phyloP scores from a whole-genome alignment of 2,797 vertebrate species.

The Kryptolebias ocellatus region DNA sequence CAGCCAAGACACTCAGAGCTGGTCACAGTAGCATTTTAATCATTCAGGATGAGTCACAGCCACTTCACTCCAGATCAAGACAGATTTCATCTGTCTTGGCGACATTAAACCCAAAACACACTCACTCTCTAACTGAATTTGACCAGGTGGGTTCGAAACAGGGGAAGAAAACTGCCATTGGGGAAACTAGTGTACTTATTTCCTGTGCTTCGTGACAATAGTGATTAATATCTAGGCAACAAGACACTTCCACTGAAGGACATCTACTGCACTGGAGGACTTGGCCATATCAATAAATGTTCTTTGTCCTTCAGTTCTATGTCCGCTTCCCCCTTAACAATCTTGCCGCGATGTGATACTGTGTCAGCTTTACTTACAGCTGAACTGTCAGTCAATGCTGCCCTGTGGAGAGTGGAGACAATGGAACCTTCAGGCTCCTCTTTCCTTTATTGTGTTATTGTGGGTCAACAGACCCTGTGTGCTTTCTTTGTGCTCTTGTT shows the following conservation, averaged over 20 bases:
- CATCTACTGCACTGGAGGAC: slow-evolving; percentile 73
- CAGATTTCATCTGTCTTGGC: slow-evolving; percentile 58
- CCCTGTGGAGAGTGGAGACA: slow-evolving; percentile 62
- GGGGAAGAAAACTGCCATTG: slow-evolving; percentile 52
- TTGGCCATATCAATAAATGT: slow-evolving; percentile 78
- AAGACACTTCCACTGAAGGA: slow-evolving; percentile 76
- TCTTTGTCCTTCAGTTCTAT: slow-evolving; percentile 65
- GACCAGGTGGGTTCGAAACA: slow-evolving; percentile 47
- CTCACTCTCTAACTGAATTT: slow-evolving; percentile 19
- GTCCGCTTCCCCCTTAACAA: slow-evolving; percentile 67
- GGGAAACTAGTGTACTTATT: slow-evolving; percentile 66
- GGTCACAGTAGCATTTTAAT: slow-evolving; percentile 73
- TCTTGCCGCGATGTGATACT: slow-evolving; percentile 57
- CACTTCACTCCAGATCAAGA: slow-evolving; percentile 68
- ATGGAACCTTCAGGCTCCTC: slow-evolving; percentile 62
- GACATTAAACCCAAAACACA: slow-evolving; percentile 33
- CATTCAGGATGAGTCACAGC: slow-evolving; percentile 71
- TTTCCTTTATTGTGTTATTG: slow-evolving; percentile 65
- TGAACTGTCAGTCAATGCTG: slow-evolving; percentile 68
- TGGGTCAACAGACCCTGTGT: slow-evolving; percentile 66
- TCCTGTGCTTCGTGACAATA: slow-evolving; percentile 69
- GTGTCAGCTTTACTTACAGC: slow-evolving; percentile 75
- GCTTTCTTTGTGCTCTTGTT: slow-evolving; percentile 58
- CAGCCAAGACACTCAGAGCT: slow-evolving; percentile 65
- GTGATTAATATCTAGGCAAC: slow-evolving; percentile 80